Conservation (phyloP, 2,888 invertebrate species). For the Hetaerina titia region DNA sequence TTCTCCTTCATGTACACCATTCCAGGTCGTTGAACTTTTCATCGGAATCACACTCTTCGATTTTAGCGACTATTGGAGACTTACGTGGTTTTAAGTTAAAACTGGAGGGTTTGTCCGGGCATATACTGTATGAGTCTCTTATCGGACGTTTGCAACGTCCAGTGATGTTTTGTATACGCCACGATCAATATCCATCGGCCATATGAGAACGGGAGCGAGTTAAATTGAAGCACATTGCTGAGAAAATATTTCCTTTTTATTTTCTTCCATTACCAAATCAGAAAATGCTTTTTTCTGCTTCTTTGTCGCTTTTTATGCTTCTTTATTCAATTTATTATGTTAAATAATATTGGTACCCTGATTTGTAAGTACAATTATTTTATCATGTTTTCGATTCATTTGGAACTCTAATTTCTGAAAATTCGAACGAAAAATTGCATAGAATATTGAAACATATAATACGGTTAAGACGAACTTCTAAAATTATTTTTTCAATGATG, state of each 20-base stretch:
- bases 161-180: neutral
- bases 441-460: neutral
- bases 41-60: neutral
- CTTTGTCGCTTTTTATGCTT: neutral
- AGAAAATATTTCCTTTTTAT: neutral
- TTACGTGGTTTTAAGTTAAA: neutral
- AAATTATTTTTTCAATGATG: neutral
- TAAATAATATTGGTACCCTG: neutral
- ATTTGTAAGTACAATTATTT: neutral
- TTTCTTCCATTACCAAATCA: neutral
- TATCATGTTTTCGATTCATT: neutral
- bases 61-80: neutral
- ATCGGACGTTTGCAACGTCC: constrained; percentile 8
- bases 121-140: constrained; percentile 7
- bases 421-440: neutral
- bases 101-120: neutral
- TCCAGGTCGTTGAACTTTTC: neutral
- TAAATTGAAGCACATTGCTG: neutral
- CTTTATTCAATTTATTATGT: neutral
- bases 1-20: neutral
- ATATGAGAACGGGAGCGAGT: neutral
- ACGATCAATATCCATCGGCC: constrained; percentile 27
- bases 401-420: neutral
- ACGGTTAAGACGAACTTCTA: neutral
- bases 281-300: neutral